A percentile compares a stretch with the other conserved stretches of the same genome.
These are phyloP conservation scores for Cygnus buccinator DNA, from an alignment of 2,113 vertebrate genomes.

Conservation along the genomic window DNA sequence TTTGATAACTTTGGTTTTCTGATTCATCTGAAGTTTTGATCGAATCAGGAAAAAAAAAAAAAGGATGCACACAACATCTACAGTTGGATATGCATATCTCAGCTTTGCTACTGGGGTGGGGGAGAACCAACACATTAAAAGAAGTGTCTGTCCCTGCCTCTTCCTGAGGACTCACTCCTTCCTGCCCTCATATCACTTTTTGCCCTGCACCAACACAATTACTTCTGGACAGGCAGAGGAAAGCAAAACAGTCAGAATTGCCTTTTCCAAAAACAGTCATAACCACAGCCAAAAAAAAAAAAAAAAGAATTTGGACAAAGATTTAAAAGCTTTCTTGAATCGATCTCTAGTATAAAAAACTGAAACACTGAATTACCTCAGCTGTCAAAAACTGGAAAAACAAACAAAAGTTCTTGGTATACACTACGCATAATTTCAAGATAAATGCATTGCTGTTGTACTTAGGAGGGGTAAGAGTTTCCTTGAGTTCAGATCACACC, in stretches of 20 bases:
- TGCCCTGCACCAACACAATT: neutral
- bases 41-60: neutral
- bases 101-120: neutral
- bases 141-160: neutral
- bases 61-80: neutral
- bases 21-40: neutral
- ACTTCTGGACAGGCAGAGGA: neutral
- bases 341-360: neutral
- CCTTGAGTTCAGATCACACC: neutral
- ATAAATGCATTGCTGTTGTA: fast-evolving
- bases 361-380: neutral
- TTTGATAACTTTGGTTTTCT: neutral
- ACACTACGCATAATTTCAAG: neutral
- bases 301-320: neutral
- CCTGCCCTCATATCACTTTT: neutral
- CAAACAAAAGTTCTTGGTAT: neutral
- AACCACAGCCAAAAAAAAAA: fast-evolving
- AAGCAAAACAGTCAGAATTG: neutral
- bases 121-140: neutral
- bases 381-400: neutral
- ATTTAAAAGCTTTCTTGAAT: neutral
- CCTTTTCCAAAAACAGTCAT: neutral
- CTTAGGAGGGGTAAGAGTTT: fast-evolving
- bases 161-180: neutral
- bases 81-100: neutral